phyloP scores from a whole-genome alignment of 2,888 invertebrate genomes.

The Alentia gelatinosa region DNA sequence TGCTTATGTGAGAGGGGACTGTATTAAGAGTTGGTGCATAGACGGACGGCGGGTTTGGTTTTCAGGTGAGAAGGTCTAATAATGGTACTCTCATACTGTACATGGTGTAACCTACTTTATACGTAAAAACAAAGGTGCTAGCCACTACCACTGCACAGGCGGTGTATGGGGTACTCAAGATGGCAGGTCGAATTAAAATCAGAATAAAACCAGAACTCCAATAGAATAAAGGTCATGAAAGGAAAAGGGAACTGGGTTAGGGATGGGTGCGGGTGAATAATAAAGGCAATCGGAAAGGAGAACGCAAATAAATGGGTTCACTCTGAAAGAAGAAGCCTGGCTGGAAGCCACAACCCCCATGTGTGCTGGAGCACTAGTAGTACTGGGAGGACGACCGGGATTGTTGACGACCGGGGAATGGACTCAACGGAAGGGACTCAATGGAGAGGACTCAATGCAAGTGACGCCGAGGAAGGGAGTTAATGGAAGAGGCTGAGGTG shows the following conservation, averaged over 20 bases:
- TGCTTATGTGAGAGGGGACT: too few relatives aligned
- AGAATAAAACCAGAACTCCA: too few relatives aligned
- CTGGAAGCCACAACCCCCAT: background rate
- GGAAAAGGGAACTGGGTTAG: too few relatives aligned
- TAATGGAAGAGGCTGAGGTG: background rate
- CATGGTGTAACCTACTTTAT: too few relatives aligned
- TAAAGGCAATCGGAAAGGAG: background rate
- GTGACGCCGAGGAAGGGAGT: background rate
- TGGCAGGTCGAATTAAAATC: too few relatives aligned
- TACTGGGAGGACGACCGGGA: background rate
- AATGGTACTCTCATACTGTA: too few relatives aligned
- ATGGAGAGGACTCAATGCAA: background rate
- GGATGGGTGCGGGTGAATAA: too few relatives aligned
- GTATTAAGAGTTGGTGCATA: background rate
- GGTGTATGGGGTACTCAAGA: too few relatives aligned
- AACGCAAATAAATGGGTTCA: background rate
- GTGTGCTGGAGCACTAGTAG: background rate
- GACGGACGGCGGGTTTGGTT: background rate
- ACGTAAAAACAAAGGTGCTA: too few relatives aligned
- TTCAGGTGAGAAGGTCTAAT: too few relatives aligned
- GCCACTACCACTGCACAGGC: too few relatives aligned
- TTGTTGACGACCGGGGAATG: background rate
- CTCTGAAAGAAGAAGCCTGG: background rate
- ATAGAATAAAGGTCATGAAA: too few relatives aligned
- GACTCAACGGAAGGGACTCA: background rate